Conservation (phyloP, 2,888 invertebrate genomes). For the Euspilapteryx auroguttella region DNA sequence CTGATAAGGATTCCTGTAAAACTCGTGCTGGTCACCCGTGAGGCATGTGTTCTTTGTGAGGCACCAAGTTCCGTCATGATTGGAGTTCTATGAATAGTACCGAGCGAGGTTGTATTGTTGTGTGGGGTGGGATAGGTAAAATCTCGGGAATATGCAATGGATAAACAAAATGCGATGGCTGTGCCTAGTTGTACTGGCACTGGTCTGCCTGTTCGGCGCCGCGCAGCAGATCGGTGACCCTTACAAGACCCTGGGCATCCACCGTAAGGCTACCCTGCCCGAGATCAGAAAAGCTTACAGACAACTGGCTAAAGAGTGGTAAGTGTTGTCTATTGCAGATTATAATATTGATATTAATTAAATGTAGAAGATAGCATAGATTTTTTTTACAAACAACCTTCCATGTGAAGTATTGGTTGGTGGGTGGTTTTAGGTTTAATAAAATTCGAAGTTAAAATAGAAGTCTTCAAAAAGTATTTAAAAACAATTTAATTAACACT, state of each 20-base stretch:
- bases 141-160: slow-evolving; percentile 48
- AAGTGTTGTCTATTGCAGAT: slow-evolving; percentile 14
- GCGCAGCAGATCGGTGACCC: slow-evolving; percentile 72
- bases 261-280: slow-evolving; percentile 70
- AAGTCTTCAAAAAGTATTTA: no score
- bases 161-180: slow-evolving; percentile 35
- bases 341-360: no score
- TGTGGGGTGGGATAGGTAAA: slow-evolving; percentile 14
- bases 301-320: slow-evolving; percentile 90
- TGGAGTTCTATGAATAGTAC: slow-evolving; percentile 22
- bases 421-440: no score
- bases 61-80: slow-evolving; percentile 18
- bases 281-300: slow-evolving; percentile 91
- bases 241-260: slow-evolving; percentile 80
- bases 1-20: slow-evolving; percentile 34
- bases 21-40: slow-evolving; percentile 18
- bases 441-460: no score
- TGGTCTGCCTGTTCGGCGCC: slow-evolving; percentile 19
- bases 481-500: no score
- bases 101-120: slow-evolving; percentile 16
- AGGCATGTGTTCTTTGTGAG: slow-evolving; percentile 21
- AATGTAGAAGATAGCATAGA: no score
- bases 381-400: no score
- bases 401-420: no score
- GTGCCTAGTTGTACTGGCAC: slow-evolving; percentile 21